Conservation (phyloP, 2,888 invertebrate species). For the Eurytoma adleriae region DNA sequence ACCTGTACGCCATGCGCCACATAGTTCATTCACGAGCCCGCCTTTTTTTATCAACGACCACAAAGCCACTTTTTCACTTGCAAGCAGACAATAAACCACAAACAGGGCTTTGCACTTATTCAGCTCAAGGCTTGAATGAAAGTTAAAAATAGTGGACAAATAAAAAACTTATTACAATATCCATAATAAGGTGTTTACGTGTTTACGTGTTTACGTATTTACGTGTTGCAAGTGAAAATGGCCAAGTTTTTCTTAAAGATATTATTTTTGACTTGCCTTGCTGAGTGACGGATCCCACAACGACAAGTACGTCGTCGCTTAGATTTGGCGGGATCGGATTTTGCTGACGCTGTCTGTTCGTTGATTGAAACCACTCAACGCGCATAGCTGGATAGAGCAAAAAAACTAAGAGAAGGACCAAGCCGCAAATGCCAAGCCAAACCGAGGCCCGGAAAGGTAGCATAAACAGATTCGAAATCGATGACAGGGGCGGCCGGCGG, state of each 20-base stretch:
- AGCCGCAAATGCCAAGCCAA: constrained; percentile 78
- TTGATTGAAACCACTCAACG: constrained; percentile 25
- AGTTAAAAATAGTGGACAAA: no score
- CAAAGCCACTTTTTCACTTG: neutral
- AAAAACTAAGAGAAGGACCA: constrained; percentile 76
- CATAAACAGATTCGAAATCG: constrained; percentile 84
- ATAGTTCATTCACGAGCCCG: no score
- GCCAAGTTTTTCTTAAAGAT: no score
- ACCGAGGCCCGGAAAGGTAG: constrained; percentile 82
- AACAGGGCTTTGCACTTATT: constrained; percentile 3
- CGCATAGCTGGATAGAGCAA: constrained; percentile 77
- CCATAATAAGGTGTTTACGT: neutral
- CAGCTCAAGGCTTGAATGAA: constrained; percentile 16
- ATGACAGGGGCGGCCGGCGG: constrained; percentile 84
- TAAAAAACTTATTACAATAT: no score
- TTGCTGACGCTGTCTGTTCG: neutral
- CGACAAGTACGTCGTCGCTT: constrained; percentile 78
- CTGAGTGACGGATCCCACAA: constrained; percentile 81
- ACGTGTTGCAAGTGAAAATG: no score
- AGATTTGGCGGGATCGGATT: constrained; percentile 32
- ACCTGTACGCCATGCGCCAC: constrained; percentile 62
- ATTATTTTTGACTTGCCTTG: no score
- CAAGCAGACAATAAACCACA: constrained; percentile 1
- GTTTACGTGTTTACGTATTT: no score
- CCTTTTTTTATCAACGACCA: neutral